Base-by-base conservation (phyloP, 2,888 invertebrate species). In the Drosophila sordidapex region DNA sequence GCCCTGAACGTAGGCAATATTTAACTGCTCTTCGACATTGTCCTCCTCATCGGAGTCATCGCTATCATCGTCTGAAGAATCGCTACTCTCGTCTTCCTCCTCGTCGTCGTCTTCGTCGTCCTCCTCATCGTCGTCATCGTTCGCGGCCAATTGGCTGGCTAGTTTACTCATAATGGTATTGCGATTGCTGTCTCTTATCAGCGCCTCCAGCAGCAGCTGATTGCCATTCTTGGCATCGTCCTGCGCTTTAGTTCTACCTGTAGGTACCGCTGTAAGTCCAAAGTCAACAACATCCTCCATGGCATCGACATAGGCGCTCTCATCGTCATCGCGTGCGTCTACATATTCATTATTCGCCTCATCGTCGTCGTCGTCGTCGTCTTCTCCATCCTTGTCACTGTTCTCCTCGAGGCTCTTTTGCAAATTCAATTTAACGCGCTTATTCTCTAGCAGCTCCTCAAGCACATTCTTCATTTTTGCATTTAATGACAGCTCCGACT, bases 391-490 rank as follows among this genome's bases (percentile, higher is more conserved):
- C 25, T 81, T 76, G 36, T 87, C 80, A n/a, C 81, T 83, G 58
- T 90, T 77, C 65, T 92, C 93, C 71, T 91, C 91, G 71, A 93
- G 91, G 77, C 93, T 93, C 76, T 93, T 92, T 79, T 93, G 93
- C 80, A 93, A 91, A 93, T 93, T 93, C 75, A 92, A 92, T 91
- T 93, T 93, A 74, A 93, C 93, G 79, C 93, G 92, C 80, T 93
- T 91, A 76, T 93, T 93, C 74, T 91, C 92, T 62, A 93, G 81
- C 69, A 93, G 82, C 75, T 93, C 93, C 79, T 93, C 92, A 61
- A 93, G 91, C 63, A 93, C 93, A 90, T 93, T 93, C 90, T 93
- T 93, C 93, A 93, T 93, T 92, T 93, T 93, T 61, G 93, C 93
- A 89, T 93, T 93, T 75, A 93, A 87, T 69, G 93, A 93, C 76